These are phyloP conservation scores for Lasioglossum villosulum DNA, from an alignment of 2,888 invertebrate genomes.

Conservation along the genomic window DNA sequence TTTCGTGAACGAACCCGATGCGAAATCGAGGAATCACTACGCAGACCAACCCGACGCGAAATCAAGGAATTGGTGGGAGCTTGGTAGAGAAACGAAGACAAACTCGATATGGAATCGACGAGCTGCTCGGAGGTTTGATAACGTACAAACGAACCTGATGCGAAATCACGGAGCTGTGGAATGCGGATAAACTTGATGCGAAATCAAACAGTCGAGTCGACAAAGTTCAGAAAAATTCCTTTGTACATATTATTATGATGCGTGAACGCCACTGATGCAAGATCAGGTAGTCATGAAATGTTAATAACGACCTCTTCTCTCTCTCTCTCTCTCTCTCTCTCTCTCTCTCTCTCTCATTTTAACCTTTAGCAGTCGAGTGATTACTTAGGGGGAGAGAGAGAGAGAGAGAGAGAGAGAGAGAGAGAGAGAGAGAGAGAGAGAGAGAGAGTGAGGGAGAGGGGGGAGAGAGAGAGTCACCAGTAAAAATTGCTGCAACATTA, in stretches of 20 bases:
- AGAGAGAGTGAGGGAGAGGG: too few species aligned
- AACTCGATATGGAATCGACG: conserved; percentile 1
- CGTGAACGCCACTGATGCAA: neutral
- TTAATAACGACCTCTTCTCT: neutral
- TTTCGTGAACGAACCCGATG: neutral
- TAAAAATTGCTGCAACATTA: too few species aligned
- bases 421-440: too few species aligned
- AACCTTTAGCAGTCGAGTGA: too few species aligned
- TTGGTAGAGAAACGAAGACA: neutral
- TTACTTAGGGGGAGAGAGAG: too few species aligned
- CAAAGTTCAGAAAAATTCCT: neutral
- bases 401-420: too few species aligned
- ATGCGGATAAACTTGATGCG: neutral
- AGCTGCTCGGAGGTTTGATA: neutral
- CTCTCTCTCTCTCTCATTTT: too few species aligned
- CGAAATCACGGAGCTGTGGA: neutral
- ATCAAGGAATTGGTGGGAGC: neutral
- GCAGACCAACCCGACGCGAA: neutral
- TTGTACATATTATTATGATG: neutral
- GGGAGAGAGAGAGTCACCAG: too few species aligned
- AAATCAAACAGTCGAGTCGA: neutral
- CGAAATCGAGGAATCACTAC: neutral
- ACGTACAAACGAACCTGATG: conserved; percentile 1
- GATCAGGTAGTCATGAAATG: neutral
- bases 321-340: too few species aligned